Evolutionary conservation across 2,888 invertebrate genomes (phyloP).

Genomic region (Axea sp.): DNA sequence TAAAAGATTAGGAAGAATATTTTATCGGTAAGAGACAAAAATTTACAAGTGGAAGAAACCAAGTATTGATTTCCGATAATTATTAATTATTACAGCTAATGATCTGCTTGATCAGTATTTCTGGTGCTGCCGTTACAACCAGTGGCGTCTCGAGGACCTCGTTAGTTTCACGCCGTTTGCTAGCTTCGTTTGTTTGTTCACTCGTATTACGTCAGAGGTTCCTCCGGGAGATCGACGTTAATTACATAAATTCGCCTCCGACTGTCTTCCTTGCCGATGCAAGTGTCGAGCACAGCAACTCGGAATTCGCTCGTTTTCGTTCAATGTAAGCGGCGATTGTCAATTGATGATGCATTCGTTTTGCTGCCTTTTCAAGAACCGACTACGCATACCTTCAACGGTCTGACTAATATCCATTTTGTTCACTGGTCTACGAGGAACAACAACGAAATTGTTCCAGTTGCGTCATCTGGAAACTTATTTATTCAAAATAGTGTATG

Average conservation of each 20-base stretch:
- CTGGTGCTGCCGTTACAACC: slow-evolving; percentile 53
- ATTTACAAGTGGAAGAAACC: too few species aligned
- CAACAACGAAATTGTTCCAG: slow-evolving; percentile 24
- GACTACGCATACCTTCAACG: slow-evolving; percentile 12
- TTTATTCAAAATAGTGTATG: slow-evolving; percentile 16
- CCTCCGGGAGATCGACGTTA: slow-evolving; percentile 64
- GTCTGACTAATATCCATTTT: slow-evolving; percentile 20
- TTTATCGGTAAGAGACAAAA: too few species aligned
- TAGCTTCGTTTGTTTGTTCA: slow-evolving; percentile 56
- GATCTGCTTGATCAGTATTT: slow-evolving; percentile 74
- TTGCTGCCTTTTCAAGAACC: slow-evolving; percentile 31
- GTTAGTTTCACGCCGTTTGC: slow-evolving; percentile 72
- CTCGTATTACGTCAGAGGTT: slow-evolving; percentile 53
- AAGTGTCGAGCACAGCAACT: slow-evolving; percentile 42
- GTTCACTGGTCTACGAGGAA: not conserved
- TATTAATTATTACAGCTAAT: slow-evolving; percentile 75
- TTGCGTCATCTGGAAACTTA: slow-evolving; percentile 22
- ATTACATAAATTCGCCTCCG: slow-evolving; percentile 69
- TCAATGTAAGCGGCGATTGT: slow-evolving; percentile 35
- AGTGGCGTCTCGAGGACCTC: slow-evolving; percentile 74
- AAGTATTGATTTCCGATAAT: slow-evolving; percentile 74
- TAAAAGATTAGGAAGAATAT: too few species aligned
- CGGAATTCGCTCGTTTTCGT: slow-evolving; percentile 26
- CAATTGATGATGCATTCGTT: slow-evolving; percentile 50
- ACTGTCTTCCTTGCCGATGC: slow-evolving; percentile 63